phyloP scores from a whole-genome alignment of 2,888 invertebrate genomes.

The Coleophora flavipennella region DNA sequence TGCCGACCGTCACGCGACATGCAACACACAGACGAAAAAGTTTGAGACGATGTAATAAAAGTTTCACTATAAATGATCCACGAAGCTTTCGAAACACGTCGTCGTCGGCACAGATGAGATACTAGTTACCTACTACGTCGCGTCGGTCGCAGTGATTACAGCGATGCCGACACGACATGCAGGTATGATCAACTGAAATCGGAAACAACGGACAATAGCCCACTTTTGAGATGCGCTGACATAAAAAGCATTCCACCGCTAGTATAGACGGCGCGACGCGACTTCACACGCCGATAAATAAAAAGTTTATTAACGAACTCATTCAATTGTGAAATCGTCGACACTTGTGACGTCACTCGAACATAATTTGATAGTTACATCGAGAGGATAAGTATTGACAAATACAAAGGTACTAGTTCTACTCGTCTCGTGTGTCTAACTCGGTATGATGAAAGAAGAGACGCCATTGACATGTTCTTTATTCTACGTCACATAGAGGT shows the following conservation, averaged over 20 bases:
- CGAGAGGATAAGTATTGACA: no score
- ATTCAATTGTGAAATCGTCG: conserved; percentile 53
- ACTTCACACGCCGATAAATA: conserved; percentile 28
- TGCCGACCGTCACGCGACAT: no score
- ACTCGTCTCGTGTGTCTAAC: no score
- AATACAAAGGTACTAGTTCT: no score
- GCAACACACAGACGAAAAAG: no score
- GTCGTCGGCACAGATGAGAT: no score
- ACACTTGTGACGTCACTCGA: conserved; percentile 39
- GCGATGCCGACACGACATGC: conserved; percentile 5
- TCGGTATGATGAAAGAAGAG: no score
- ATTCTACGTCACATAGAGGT: no score
- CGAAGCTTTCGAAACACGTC: not conserved
- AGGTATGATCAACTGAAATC: conserved; percentile 38
- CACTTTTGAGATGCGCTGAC: conserved; percentile 35
- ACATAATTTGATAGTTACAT: not conserved
- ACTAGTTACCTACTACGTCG: conserved; percentile 6
- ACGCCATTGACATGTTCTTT: no score
- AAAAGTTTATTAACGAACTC: conserved; percentile 51
- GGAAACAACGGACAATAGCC: conserved; percentile 47
- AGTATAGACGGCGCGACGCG: conserved; percentile 17
- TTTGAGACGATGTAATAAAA: no score
- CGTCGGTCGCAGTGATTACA: conserved; percentile 1
- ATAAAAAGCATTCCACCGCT: conserved; percentile 41
- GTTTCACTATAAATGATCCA: no score